phyloP scores from a whole-genome alignment of 2,113 vertebrate genomes.

The Euleptes europaea region DNA sequence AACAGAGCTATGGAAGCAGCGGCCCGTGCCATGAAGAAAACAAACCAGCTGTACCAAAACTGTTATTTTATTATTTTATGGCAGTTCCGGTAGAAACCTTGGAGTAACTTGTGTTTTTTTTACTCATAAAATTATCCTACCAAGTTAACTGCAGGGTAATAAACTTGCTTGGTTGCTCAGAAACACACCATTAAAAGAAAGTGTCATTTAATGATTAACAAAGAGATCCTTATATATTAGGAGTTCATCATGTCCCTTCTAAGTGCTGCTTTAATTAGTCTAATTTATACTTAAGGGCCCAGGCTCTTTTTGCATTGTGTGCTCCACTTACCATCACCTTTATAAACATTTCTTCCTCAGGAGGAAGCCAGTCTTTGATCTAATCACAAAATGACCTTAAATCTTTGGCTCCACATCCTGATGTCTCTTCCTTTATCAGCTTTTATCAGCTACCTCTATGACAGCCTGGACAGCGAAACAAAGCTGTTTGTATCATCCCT shows the following conservation, averaged over 20 bases:
- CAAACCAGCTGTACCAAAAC: too few relatives aligned
- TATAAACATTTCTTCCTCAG: fast-evolving
- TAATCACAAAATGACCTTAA: not conserved
- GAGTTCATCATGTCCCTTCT: not conserved
- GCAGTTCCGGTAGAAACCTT: not conserved
- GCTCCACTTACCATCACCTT: fast-evolving
- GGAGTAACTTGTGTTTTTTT: not conserved
- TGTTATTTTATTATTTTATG: not conserved
- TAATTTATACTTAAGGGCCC: not conserved
- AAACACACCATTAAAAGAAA: not conserved
- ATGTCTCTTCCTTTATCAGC: constrained; percentile 5
- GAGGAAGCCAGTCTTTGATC: not conserved
- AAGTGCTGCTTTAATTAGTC: not conserved
- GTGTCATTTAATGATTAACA: constrained; percentile 5
- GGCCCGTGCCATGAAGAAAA: constrained; percentile 87
- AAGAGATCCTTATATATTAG: not conserved
- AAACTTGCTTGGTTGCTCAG: constrained; percentile 17
- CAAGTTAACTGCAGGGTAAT: not conserved
- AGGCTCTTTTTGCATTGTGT: not conserved
- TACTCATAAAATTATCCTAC: not conserved
- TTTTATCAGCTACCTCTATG: not conserved
- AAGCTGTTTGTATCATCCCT: not conserved
- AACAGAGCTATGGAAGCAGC: constrained; percentile 62
- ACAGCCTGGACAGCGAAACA: not conserved
- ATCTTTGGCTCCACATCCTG: not conserved